Base-by-base conservation (phyloP, 2,888 invertebrate species). In the Caenorhabditis plicata region DNA sequence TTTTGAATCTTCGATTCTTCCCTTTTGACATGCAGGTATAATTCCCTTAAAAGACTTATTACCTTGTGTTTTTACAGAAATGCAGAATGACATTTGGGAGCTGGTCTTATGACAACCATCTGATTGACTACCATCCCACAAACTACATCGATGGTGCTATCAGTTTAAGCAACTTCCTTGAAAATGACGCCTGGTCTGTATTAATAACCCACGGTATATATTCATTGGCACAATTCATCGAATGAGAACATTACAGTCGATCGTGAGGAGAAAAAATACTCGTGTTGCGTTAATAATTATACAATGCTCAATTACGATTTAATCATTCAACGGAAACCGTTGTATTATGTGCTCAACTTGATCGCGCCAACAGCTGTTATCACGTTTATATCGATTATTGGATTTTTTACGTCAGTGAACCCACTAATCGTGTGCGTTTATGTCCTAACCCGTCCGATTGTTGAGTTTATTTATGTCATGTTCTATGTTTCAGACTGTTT, bases 321-420 rank as follows among this genome's bases (percentile, higher is more conserved):
- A 8, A 48, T 54, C 27, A 65, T 70, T 33, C 69, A 64, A 32
- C 48, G 69, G 19, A 67, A 67, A 27, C 69, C 69, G 9, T 61
- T 70, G 38, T 70, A 67, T 50, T 70, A 70, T 43, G 55, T 70
- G 3, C 54, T 70, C 60, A 82, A 82, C 62, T 77, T 82, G 42
- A 80, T 82, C 45, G 76, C 81, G 15, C 82, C 82, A 5, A 81
- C 81, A 39, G 74, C 81, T 2, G 81, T 82, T 74, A 71, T 82
- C 57, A 82, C 82, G 1, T 69, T 78, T 15, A 68, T 82, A 50
- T 81, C 82, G 22, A 68, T 82, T 57, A 62, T 66, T 33, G 70
- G 81, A 19, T 82, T 82, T 71, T 82, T 82, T 80, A 81, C 81
- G 79, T 68, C 46, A 60, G 54, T 58, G 32, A 53, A 58, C 40